Evolutionary conservation across 2,888 invertebrate species (phyloP).

Genomic region (Strigamia transsilvanica): DNA sequence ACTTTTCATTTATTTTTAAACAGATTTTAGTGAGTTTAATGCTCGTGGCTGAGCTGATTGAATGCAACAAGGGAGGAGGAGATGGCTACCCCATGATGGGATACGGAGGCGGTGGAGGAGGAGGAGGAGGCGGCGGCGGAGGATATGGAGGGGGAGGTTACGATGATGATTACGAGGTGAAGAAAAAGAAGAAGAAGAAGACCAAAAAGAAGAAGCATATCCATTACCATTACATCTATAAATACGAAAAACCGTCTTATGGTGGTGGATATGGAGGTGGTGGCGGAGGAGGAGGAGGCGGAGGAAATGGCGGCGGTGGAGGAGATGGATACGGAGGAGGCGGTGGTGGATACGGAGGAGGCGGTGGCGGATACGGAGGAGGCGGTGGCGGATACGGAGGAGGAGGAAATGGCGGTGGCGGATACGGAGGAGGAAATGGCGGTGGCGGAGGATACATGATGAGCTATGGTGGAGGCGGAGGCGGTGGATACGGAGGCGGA

Average conservation of each 20-base stretch:
- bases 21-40: neutral
- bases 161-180: neutral
- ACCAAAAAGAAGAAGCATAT: conserved; percentile 24
- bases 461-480: no score
- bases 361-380: neutral
- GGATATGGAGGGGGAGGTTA: neutral
- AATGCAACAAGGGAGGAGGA: neutral
- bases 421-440: conserved; percentile 31
- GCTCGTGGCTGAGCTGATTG: neutral
- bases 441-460: conserved; percentile 23
- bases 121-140: neutral
- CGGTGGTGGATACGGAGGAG: neutral
- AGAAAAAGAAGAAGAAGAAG: conserved; percentile 28
- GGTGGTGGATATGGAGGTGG: conserved; percentile 30
- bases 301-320: neutral
- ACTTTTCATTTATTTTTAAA: neutral
- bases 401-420: conserved; percentile 27
- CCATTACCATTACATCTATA: conserved; percentile 26
- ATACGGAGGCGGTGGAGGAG: neutral
- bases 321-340: neutral
- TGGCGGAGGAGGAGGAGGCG: neutral
- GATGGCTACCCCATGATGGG: neutral
- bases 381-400: conserved; percentile 23
- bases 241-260: neutral
- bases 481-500: conserved; percentile 46